These are phyloP conservation scores for Acronicta aceris DNA, from an alignment of 2,888 invertebrate species.

Conservation along the genomic window DNA sequence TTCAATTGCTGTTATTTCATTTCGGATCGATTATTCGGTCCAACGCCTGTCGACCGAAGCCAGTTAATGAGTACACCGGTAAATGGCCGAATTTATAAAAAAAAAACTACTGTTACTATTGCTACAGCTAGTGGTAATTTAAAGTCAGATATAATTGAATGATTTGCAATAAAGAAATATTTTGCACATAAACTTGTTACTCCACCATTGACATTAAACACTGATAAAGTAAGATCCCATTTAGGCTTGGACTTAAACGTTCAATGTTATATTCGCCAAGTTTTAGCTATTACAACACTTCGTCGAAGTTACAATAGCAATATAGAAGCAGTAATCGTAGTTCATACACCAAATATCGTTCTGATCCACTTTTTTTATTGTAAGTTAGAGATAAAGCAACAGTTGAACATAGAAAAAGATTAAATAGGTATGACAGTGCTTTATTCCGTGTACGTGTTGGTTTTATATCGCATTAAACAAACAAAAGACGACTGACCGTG, in stretches of 20 bases:
- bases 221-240: conserved; percentile 48
- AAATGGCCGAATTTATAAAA: conserved; percentile 57
- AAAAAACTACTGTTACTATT: conserved; percentile 53
- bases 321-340: conserved; percentile 44
- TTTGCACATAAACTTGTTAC: conserved; percentile 32
- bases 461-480: conserved; percentile 82
- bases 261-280: no score
- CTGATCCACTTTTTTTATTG: conserved; percentile 55
- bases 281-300: conserved; percentile 51
- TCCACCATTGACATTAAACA: conserved; percentile 35
- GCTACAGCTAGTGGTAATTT: conserved; percentile 40
- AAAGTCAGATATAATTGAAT: conserved; percentile 41
- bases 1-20: conserved; percentile 71
- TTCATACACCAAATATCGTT: conserved; percentile 52
- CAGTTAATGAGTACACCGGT: conserved; percentile 62
- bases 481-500: conserved; percentile 81
- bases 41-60: conserved; percentile 68
- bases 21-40: conserved; percentile 77
- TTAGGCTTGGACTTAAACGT: conserved; percentile 41
- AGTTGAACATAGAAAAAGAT: conserved; percentile 62
- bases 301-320: conserved; percentile 51
- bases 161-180: conserved; percentile 30
- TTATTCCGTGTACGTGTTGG: conserved; percentile 76
- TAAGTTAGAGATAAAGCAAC: conserved; percentile 19
- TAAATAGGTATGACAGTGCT: conserved; percentile 61